Conservation (phyloP, 2,113 vertebrate genomes). For the Ciconia boyciana region DNA sequence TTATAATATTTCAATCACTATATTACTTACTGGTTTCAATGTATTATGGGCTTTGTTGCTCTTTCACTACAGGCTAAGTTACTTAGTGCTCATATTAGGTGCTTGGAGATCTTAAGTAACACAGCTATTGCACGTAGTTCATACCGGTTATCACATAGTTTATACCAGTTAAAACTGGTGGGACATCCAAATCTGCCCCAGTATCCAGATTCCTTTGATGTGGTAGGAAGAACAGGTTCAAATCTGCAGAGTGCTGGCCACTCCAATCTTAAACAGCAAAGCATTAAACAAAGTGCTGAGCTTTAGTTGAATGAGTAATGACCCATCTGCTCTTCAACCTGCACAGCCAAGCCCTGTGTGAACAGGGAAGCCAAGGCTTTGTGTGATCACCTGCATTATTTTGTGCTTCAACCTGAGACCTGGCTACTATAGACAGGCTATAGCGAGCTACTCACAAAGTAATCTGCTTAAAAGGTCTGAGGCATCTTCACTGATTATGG, state of each 20-base stretch:
- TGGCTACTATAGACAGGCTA: neutral
- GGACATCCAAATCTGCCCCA: constrained; percentile 12
- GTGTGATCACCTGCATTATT: neutral
- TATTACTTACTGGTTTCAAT: neutral
- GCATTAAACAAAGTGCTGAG: neutral
- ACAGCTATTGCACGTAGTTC: neutral
- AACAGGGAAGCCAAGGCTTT: neutral
- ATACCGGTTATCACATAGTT: neutral
- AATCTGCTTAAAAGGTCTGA: neutral
- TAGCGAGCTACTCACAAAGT: neutral
- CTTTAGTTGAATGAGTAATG: neutral
- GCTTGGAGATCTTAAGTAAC: neutral
- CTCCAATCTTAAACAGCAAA: neutral
- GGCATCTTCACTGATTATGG: neutral
- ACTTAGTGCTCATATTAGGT: neutral
- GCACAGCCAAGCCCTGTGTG: neutral
- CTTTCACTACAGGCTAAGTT: neutral
- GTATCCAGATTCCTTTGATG: neutral
- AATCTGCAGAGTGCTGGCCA: neutral
- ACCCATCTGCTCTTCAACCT: neutral
- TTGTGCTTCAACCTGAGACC: neutral
- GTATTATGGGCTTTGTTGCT: neutral
- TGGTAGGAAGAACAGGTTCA: constrained; percentile 27
- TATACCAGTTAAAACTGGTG: neutral
- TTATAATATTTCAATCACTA: neutral